phyloP scores from a whole-genome alignment of 2,797 vertebrate species.

The Chaunax sp. region DNA sequence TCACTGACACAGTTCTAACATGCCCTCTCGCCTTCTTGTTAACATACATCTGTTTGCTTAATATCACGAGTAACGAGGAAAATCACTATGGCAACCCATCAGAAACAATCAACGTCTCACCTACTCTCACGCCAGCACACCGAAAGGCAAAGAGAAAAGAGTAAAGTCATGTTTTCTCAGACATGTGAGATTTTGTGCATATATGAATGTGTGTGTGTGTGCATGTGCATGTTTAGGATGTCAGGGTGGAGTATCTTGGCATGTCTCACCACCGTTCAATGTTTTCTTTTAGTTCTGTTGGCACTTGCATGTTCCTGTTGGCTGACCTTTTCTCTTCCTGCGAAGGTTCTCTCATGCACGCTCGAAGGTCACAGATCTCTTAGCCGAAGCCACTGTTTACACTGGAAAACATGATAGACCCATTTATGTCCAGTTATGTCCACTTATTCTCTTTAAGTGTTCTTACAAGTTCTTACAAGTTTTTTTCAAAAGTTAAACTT shows the following conservation, averaged over 20 bases:
- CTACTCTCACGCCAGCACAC: slow-evolving; percentile 23
- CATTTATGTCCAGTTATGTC: too few relatives aligned
- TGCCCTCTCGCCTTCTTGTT: slow-evolving; percentile 52
- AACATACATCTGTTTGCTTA: slow-evolving; percentile 67
- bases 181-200: slow-evolving; percentile 50
- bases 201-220: slow-evolving; percentile 24
- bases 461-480: too few relatives aligned
- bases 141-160: slow-evolving; percentile 41
- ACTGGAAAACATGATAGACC: neutral
- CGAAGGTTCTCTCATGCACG: slow-evolving; percentile 68
- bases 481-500: too few relatives aligned
- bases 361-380: slow-evolving; percentile 61
- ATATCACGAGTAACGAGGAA: slow-evolving; percentile 60
- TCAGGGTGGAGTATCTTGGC: slow-evolving; percentile 64
- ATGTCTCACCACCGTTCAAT: slow-evolving; percentile 76
- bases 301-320: slow-evolving; percentile 68
- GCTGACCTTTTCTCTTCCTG: slow-evolving; percentile 77
- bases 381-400: neutral
- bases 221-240: slow-evolving; percentile 40
- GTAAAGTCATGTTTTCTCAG: slow-evolving; percentile 59
- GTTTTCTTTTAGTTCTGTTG: slow-evolving; percentile 70
- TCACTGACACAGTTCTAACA: slow-evolving; percentile 20
- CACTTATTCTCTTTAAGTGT: too few relatives aligned
- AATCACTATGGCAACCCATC: slow-evolving; percentile 65
- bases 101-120: slow-evolving; percentile 36